A percentile compares a stretch with the other conserved stretches of the same genome.
phyloP scores from a whole-genome alignment of 1,140 invertebrate genomes.

The Diuraphis noxia region DNA sequence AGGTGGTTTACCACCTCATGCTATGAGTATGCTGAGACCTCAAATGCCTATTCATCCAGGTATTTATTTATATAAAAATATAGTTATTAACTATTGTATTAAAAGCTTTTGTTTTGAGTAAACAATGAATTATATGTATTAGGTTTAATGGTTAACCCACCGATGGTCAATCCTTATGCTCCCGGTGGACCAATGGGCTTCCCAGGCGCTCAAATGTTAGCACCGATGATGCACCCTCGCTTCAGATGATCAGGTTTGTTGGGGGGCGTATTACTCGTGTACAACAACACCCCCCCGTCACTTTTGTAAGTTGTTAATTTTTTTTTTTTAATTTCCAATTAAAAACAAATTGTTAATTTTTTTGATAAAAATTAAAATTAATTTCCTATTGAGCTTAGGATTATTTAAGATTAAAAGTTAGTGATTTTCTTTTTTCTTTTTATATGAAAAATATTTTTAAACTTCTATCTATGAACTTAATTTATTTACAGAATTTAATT shows the following conservation, averaged over 20 bases:
- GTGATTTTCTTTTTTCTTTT: conserved; percentile 22
- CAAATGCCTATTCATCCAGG: conserved; percentile 52
- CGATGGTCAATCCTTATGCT: conserved; percentile 68
- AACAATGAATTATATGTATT: conserved; percentile 57
- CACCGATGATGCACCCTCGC: conserved; percentile 75
- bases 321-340: conserved; percentile 22
- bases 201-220: conserved; percentile 66
- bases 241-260: conserved; percentile 73
- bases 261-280: conserved; percentile 58
- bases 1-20: conserved; percentile 43
- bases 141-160: conserved; percentile 70
- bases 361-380: conserved; percentile 19
- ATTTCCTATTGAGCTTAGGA: conserved; percentile 38
- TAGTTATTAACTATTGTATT: background rate
- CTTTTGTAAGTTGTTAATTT: conserved; percentile 43
- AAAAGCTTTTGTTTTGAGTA: background rate
- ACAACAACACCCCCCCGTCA: conserved; percentile 54
- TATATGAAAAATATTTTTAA: background rate
- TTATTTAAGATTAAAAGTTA: conserved; percentile 3
- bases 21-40: conserved; percentile 49
- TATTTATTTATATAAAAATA: conserved; percentile 1
- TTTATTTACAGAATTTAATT: conserved; percentile 37
- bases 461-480: conserved; percentile 10
- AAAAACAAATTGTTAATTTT: conserved; percentile 43
- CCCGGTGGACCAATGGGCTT: conserved; percentile 66